phyloP scores from a whole-genome alignment of 2,113 vertebrate species.

The Lepus americanus region DNA sequence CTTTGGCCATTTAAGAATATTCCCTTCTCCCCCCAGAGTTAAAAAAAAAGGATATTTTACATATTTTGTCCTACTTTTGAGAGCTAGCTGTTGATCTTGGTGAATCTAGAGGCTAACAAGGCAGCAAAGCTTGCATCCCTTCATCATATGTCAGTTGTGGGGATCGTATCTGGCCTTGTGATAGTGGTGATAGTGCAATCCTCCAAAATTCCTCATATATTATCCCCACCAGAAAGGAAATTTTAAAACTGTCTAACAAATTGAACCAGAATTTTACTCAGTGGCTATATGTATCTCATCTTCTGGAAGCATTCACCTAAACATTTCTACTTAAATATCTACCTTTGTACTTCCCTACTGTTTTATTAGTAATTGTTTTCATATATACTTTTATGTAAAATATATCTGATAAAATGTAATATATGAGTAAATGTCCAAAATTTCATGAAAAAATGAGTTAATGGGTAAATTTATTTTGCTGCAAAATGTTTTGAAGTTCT shows the following conservation, averaged over 20 bases:
- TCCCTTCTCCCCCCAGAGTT: background rate
- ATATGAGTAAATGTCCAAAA: background rate
- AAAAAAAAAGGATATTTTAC: background rate
- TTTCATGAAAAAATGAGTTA: too few relatives aligned
- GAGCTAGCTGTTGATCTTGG: background rate
- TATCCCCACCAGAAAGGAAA: background rate
- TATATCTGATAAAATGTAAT: background rate
- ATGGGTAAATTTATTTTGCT: too few relatives aligned
- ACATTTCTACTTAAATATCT: background rate
- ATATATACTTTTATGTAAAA: background rate
- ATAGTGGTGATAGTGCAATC: background rate
- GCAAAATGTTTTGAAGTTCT: too few relatives aligned
- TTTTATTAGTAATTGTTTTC: conserved; percentile 23
- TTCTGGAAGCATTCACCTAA: background rate
- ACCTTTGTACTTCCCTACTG: background rate
- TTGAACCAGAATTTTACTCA: background rate
- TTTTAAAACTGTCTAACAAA: background rate
- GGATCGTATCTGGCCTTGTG: too few relatives aligned
- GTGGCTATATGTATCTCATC: background rate
- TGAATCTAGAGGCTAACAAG: background rate
- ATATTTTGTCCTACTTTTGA: background rate
- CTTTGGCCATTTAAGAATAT: background rate
- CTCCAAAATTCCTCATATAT: background rate
- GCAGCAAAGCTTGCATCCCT: background rate
- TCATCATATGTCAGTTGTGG: background rate